Evolutionary conservation across 2,113 vertebrate genomes (phyloP).

Genomic region (Ivindomyrus marchei): DNA sequence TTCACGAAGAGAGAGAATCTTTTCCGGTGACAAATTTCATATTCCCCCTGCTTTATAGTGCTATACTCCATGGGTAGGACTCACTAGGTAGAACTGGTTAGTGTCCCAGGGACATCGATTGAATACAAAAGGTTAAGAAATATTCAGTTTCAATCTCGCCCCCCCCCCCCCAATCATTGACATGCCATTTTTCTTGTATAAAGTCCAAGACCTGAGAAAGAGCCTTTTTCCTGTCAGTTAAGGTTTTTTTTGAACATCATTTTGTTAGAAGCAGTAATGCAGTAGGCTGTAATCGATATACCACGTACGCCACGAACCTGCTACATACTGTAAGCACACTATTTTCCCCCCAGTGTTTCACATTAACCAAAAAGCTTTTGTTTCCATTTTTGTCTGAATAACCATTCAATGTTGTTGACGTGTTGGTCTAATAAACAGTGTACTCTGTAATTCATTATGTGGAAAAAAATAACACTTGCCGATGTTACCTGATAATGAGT

Average conservation of each 20-base stretch:
- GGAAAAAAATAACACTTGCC: not conserved
- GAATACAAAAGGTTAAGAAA: not conserved
- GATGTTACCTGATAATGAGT: not conserved
- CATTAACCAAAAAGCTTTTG: not conserved
- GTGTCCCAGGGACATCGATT: not conserved
- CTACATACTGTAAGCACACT: not conserved
- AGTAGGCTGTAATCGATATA: too few relatives aligned
- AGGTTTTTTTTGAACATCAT: not conserved
- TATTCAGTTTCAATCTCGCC: not conserved
- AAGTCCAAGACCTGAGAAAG: not conserved
- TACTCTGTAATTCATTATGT: not conserved
- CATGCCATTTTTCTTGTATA: not conserved
- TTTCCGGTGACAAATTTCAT: constrained; percentile 20
- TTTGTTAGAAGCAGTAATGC: not conserved
- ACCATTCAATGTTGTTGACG: not conserved
- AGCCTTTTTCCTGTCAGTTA: not conserved
- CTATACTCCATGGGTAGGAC: constrained; percentile 26
- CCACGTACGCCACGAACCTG: not conserved
- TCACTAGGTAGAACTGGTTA: not conserved
- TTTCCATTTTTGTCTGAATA: not conserved
- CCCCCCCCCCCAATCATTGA: not conserved
- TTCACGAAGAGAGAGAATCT: not conserved
- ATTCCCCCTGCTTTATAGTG: constrained; percentile 24
- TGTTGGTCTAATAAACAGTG: not conserved
- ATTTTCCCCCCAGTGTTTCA: not conserved